Base-by-base conservation (phyloP, 2,797 vertebrate genomes). In the Serranus cabrilla region DNA sequence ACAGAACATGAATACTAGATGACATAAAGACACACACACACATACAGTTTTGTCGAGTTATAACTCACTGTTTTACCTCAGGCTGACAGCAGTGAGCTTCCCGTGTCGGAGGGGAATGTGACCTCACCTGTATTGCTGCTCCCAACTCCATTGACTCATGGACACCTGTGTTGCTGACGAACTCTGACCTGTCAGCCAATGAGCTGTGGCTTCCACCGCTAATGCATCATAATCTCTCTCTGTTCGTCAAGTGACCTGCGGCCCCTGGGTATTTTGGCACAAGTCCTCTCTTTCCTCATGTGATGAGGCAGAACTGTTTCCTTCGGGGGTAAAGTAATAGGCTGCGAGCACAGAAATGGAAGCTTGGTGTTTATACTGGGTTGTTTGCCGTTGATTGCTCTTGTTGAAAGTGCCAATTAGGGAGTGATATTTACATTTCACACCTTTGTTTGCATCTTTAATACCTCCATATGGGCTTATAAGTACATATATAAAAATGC, bases 71-170 rank as follows among this genome's bases (percentile, higher is more conserved):
- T 51, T 70, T 81, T 34, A 34, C 58, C 56, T 34, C 54, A 34
- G 76, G 74, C 56, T 77, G 81, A 70, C 55, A 65, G 56, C 16
- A 23, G 51, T 18, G 52, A 65, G 60, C 70, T 49, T 71, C 50
- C 55, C 56, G 59, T 66, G 31, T 45, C 57, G 18, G 37, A 76
- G 46, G 45, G 60, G 55, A 84, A 80, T 52, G 78, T 83, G 81
- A 81, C 60, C 80, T 81, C 82, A 87, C 76, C 78, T 88, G 77
- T 71, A 49, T 58, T 34, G 40, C 64, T 78, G 50, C 59, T 79
- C 31, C 40, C 42, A 37, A 5, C 77, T 69, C 46, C 39, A 60
- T 1, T 87, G 83, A 87, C 66, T 84, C 85, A 87, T 21, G 14
- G 61, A 78, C 84, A 85, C 77, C 83, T 86, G 81, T 9, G 51